These are phyloP conservation scores for Synanceia verrucosa DNA, from an alignment of 2,797 vertebrate species.

Conservation along the genomic window DNA sequence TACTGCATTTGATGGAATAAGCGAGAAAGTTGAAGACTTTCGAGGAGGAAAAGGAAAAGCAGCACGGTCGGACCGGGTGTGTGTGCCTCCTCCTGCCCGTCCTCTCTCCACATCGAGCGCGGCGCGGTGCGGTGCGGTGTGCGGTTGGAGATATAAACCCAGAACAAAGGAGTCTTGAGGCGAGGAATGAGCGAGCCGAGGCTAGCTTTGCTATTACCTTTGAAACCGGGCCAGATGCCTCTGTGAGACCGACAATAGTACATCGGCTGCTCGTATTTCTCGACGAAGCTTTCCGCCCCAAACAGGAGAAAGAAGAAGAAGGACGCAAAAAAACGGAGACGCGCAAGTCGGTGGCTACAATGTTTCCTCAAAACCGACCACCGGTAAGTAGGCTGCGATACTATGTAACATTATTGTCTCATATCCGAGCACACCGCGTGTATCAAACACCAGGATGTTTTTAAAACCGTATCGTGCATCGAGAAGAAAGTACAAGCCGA, in stretches of 20 bases:
- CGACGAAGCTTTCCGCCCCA: conserved; percentile 64
- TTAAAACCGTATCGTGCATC: not conserved
- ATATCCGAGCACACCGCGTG: not conserved
- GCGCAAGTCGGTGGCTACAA: conserved; percentile 76
- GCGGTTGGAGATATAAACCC: conserved; percentile 72
- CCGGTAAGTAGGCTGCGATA: conserved; percentile 83
- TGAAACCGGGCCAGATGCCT: conserved; percentile 80
- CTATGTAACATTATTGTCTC: conserved; percentile 22
- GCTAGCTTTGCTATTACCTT: conserved; percentile 60
- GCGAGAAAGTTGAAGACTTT: conserved; percentile 65
- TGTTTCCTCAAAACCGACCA: conserved; percentile 92
- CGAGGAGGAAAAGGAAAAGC: conserved; percentile 27
- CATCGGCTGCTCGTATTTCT: conserved; percentile 60
- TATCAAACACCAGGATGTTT: not conserved
- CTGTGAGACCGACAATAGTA: conserved; percentile 71
- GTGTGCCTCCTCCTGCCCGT: conserved; percentile 51
- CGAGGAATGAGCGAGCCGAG: conserved; percentile 73
- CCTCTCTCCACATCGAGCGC: conserved; percentile 47
- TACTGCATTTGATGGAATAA: conserved; percentile 41
- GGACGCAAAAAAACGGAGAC: conserved; percentile 39
- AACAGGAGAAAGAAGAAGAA: conserved; percentile 59
- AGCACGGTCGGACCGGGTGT: conserved; percentile 54
- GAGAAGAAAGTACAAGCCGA: conserved; percentile 15
- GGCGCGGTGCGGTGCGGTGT: conserved; percentile 52
- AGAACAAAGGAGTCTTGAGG: conserved; percentile 84